Conservation (phyloP, 2,113 vertebrate genomes). For the Progne subis region DNA sequence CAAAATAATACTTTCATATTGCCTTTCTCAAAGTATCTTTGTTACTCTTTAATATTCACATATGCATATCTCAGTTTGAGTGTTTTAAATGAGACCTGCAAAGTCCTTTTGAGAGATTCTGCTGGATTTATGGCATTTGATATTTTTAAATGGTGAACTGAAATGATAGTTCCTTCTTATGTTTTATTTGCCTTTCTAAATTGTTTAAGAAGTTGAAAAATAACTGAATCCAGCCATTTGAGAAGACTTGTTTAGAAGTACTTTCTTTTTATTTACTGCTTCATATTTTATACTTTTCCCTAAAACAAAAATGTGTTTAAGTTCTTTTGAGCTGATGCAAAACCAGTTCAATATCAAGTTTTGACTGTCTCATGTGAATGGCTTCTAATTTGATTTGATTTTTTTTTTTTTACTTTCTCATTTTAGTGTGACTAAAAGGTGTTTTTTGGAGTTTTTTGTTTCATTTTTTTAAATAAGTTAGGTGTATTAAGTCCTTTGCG, state of each 20-base stretch:
- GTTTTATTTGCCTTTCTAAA: background rate
- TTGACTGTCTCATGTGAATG: background rate
- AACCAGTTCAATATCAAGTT: background rate
- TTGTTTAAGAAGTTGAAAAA: background rate
- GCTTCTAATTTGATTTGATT: background rate
- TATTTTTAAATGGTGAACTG: background rate
- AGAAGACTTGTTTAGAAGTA: background rate
- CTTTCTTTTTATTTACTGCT: background rate
- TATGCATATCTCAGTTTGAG: background rate
- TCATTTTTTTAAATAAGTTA: background rate
- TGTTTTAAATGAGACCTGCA: background rate
- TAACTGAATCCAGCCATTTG: background rate
- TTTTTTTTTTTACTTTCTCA: background rate
- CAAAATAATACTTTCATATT: background rate
- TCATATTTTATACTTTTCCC: background rate
- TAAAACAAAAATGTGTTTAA: background rate
- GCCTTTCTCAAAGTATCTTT: background rate
- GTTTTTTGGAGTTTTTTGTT: background rate
- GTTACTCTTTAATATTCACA: background rate
- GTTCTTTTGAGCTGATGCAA: background rate
- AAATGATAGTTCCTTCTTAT: background rate
- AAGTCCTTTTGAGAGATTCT: background rate
- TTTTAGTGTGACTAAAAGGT: background rate
- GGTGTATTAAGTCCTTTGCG: background rate
- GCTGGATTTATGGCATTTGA: background rate